Evolutionary conservation across 2,888 invertebrate species (phyloP), one percentile per base, ranked within the genome.

Genomic region (Agrenia bidenticulata): DNA sequence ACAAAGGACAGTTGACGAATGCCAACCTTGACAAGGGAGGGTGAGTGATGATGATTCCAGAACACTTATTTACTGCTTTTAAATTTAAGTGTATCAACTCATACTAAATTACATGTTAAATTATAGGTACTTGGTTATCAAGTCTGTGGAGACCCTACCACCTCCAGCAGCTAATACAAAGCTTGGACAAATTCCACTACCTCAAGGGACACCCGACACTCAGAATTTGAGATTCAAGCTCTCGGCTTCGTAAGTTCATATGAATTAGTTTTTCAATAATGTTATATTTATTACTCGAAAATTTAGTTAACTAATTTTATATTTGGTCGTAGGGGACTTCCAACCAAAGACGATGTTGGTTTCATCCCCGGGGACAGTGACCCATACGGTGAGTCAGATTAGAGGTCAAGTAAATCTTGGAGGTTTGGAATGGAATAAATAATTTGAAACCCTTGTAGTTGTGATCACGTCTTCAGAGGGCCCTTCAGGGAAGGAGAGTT

Each of bases 1-100:
- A 73, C 53, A 72, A 69, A 39, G 64, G 65, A 24, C 73, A 73
- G 51, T 65, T 54, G 7, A 51, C 73, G 42, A 72, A 69, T 50
- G 70, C 64, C 7, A 73, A 73, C 54, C 45, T 76, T 13, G 65
- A 65, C 50, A 76, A 76, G 57, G 70, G 71, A 56, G 76, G 75
- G 70, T 73, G 64, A 21, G 63, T 23, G n/a, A n/a, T n/a, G n/a
- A n/a, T n/a, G n/a, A n/a, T n/a, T n/a, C n/a, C n/a, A n/a, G n/a
- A n/a, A n/a, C n/a, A n/a, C n/a, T n/a, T n/a, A n/a, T n/a, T n/a
- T n/a, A n/a, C n/a, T n/a, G n/a, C n/a, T n/a, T n/a, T n/a, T n/a
- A n/a, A n/a, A n/a, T n/a, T 27, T 23, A 55, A 32, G n/a, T n/a
- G 45, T 27, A 32, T 11, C 5, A 32, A 7, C 11, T 4, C 32